A percentile compares a stretch with the other conserved stretches of the same genome.
phyloP scores from a whole-genome alignment of 2,888 invertebrate species.

The Patella pellucida region DNA sequence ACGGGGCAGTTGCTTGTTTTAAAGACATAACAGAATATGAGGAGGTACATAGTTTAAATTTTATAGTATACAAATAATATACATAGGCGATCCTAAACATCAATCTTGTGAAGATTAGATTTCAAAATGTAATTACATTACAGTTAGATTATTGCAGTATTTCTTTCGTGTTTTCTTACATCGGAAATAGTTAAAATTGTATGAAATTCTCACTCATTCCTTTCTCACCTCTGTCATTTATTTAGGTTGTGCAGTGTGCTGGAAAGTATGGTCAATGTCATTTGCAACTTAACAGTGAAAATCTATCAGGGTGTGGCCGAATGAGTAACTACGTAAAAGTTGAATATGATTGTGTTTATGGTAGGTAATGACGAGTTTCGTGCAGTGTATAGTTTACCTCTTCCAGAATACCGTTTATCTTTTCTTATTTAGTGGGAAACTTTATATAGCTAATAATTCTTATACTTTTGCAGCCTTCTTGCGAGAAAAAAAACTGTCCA shows the following conservation, averaged over 20 bases:
- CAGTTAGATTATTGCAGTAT: no score
- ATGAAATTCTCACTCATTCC: no score
- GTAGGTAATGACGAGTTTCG: background rate
- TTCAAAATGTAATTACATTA: no score
- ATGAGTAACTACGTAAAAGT: slow-evolving; percentile 19
- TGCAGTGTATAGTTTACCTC: background rate
- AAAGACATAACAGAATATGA: slow-evolving; percentile 1
- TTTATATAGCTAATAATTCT: background rate
- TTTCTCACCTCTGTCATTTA: no score
- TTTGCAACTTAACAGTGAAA: background rate
- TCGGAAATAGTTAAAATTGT: no score
- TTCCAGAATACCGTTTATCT: background rate
- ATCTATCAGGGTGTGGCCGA: background rate
- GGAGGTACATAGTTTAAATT: background rate
- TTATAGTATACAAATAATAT: no score
- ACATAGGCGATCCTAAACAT: no score
- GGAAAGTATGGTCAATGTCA: slow-evolving; percentile 16
- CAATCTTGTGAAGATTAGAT: no score
- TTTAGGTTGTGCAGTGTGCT: slow-evolving; percentile 12
- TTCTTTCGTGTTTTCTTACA: no score
- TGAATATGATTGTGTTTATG: slow-evolving; percentile 24
- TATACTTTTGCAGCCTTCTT: background rate
- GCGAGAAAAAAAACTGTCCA: no score
- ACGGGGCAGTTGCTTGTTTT: background rate
- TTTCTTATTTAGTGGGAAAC: background rate